Evolutionary conservation across 2,888 invertebrate genomes (phyloP).

Genomic region (Tenthredo livida): DNA sequence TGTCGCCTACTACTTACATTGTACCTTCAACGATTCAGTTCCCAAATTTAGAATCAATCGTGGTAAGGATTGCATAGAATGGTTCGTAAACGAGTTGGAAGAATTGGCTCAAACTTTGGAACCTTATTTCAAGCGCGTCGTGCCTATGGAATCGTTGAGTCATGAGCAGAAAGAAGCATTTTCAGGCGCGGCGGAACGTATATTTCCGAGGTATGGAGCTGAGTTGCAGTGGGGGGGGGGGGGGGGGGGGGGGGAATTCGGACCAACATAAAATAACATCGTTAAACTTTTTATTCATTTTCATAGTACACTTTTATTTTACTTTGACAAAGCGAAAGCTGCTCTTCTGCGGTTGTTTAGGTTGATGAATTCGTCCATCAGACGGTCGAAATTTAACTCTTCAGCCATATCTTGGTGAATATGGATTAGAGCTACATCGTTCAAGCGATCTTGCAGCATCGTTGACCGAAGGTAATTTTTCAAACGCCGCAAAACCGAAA

Average conservation of each 20-base stretch:
- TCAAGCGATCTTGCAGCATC: conserved; percentile 55
- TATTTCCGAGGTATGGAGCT: conserved; percentile 8
- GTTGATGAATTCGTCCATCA: conserved; percentile 54
- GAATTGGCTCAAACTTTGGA: no score
- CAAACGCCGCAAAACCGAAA: conserved; percentile 55
- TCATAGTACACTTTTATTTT: not conserved
- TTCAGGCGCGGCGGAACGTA: conserved; percentile 30
- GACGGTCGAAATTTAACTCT: conserved; percentile 30
- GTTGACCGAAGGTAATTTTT: conserved; percentile 55
- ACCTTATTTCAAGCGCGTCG: no score
- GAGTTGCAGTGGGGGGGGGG: no score
- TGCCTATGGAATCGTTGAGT: no score
- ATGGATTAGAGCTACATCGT: conserved; percentile 53
- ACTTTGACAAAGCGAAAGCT: not conserved
- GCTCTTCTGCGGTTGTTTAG: not conserved
- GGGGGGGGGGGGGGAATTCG: not conserved
- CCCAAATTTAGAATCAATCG: no score
- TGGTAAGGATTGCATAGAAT: no score
- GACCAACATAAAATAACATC: not conserved
- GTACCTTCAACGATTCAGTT: no score
- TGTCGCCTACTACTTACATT: no score
- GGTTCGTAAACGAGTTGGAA: no score
- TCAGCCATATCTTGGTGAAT: conserved; percentile 48
- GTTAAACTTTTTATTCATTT: not conserved
- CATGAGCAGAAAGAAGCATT: no score